Percentiles rank a stretch among this genome's conserved stretches.
phyloP scores from a whole-genome alignment of 2,797 vertebrate genomes.

The Lophotriccus pileatus region DNA sequence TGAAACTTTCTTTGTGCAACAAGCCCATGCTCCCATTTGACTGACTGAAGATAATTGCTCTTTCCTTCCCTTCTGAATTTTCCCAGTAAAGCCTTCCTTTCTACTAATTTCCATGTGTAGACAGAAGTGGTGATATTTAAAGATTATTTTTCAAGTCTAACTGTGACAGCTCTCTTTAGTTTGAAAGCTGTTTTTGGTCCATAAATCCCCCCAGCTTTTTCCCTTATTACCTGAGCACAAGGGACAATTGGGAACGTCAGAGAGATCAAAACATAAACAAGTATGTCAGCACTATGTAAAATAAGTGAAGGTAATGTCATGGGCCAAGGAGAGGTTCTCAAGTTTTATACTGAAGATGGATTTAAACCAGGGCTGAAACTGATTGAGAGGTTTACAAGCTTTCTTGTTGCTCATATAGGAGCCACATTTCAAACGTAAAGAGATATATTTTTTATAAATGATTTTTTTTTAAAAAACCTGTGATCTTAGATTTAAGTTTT shows the following conservation, averaged over 20 bases:
- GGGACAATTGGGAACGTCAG: not conserved
- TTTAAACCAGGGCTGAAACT: constrained; percentile 29
- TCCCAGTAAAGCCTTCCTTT: not conserved
- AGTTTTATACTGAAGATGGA: not conserved
- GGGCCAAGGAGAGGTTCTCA: not conserved
- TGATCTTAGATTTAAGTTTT: not conserved
- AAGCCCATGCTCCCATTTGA: not conserved
- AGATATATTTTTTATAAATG: not conserved
- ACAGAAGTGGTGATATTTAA: not conserved
- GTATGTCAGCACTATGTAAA: not conserved
- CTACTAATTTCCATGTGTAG: not conserved
- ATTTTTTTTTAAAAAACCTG: not conserved
- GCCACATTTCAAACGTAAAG: not conserved
- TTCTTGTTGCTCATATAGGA: constrained; percentile 33
- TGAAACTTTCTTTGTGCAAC: not conserved
- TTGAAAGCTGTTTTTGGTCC: not conserved
- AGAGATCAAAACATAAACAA: constrained; percentile 1
- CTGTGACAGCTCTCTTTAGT: not conserved
- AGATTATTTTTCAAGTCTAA: not conserved
- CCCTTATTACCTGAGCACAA: not conserved
- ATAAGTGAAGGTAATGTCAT: not conserved
- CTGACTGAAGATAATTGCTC: not conserved
- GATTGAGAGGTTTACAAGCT: not conserved
- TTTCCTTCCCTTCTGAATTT: not conserved
- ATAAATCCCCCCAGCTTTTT: not conserved